Base-by-base conservation (phyloP, 2,797 vertebrate genomes). In the Girardinus metallicus region DNA sequence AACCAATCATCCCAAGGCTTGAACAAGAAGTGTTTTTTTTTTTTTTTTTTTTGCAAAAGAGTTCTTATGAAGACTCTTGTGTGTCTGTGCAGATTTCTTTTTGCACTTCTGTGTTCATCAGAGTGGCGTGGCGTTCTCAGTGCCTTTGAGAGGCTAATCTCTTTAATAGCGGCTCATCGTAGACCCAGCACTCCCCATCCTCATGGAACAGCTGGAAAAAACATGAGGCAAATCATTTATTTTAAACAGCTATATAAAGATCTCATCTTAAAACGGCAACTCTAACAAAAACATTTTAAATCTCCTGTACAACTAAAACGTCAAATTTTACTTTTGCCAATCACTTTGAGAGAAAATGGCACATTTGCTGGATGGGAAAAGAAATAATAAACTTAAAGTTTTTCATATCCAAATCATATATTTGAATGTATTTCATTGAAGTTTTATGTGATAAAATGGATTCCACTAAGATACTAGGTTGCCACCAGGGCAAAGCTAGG, bases 141-240 rank as follows among this genome's bases (percentile, higher is more conserved):
- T 96, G 96, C 92, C 96, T 97, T 87, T 93, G 95, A 84, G 97
- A 96, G 86, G 93, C 95, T 43, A 97, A 94, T 94, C 98, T 96
- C 92, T 99, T 99, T 93, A 99, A 83, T 79, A 99, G 96, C 2
- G 98, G 99, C 87, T 99, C 97, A 0, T 99, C 99, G 0, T 99
- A 99, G 76, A 99, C 97, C 98, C 99, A 99, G 93, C 97, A 99
- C 90, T 99, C 98, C 21, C 98, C 98, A 2, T 99, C 99, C 93
- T 99, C 98, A 0, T 99, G 99, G 95, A 99, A 99, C 2, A 99
- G 87, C 98, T 99, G 84, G 76, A 91, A 83, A 85, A 75, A 91
- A 49, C 88, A 51, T 0, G 62, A 23, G 18, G 18, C 9, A 39
- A 39, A 66, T 43, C 5, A 60, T 16, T 73, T 29, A 71, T 44